Conservation (phyloP, 2,888 invertebrate species). For the Eugnorisma glareosa region DNA sequence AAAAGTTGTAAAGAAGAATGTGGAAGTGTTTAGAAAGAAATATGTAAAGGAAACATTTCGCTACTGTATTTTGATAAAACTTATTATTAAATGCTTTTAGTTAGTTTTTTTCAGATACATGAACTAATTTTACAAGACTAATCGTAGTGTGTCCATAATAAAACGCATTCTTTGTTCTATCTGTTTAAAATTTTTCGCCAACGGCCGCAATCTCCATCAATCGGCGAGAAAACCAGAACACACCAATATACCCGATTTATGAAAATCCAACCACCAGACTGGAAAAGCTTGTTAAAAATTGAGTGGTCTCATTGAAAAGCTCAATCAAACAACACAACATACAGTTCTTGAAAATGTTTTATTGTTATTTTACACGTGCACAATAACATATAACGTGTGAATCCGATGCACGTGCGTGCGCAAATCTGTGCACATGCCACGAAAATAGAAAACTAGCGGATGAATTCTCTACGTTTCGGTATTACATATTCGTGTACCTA, state of each 20-base stretch:
- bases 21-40: not conserved
- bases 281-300: constrained; percentile 8
- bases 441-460: constrained; percentile 62
- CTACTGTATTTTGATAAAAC: not conserved
- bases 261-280: not conserved
- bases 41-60: not conserved
- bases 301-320: constrained; percentile 25
- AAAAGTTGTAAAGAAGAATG: not conserved
- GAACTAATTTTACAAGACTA: not conserved
- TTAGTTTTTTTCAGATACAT: not conserved
- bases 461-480: constrained; percentile 42
- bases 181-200: not conserved
- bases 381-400: constrained; percentile 52
- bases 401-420: constrained; percentile 59
- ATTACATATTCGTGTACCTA: constrained; percentile 25
- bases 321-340: constrained; percentile 31
- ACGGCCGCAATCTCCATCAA: not conserved
- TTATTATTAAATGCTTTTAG: not conserved
- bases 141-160: not conserved
- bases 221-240: constrained; percentile 12
- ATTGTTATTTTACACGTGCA: constrained; percentile 53
- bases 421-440: constrained; percentile 43
- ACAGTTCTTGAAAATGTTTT: constrained; percentile 19
- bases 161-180: not conserved
- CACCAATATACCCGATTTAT: constrained; percentile 12